These are phyloP conservation scores for Mungos mungo DNA, from an alignment of 2,113 vertebrate species.

Conservation along the genomic window DNA sequence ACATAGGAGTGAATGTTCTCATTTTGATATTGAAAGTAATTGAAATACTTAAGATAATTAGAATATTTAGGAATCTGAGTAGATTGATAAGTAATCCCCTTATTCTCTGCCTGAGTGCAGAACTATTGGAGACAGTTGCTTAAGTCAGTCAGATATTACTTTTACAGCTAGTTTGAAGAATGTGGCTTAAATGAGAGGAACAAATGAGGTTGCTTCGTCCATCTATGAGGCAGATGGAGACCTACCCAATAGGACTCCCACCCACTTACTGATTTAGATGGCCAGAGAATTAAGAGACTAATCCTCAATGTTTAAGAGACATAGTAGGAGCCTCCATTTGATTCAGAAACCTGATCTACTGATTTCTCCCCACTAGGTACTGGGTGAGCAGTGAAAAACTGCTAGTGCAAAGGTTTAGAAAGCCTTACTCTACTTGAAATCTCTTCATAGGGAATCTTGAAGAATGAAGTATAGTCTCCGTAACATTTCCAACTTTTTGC, in stretches of 20 bases:
- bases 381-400: background rate
- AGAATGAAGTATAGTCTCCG: background rate
- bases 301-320: background rate
- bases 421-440: background rate
- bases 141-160: background rate
- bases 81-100: background rate
- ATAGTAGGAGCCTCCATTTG: background rate
- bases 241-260: background rate
- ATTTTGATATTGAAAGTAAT: conserved; percentile 43
- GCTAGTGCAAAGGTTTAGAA: background rate
- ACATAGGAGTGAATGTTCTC: background rate
- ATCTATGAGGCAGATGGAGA: background rate
- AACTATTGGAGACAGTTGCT: conserved; percentile 10
- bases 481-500: background rate
- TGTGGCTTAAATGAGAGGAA: background rate
- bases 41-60: background rate
- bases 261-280: background rate
- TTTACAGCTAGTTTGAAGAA: conserved; percentile 15
- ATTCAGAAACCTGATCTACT: background rate
- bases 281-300: background rate
- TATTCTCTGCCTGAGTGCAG: background rate
- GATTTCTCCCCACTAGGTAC: background rate
- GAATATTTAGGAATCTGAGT: background rate
- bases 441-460: background rate
- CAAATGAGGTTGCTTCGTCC: background rate